Evolutionary conservation across 2,888 invertebrate species (phyloP).

Genomic region (Microctonus brassicae): DNA sequence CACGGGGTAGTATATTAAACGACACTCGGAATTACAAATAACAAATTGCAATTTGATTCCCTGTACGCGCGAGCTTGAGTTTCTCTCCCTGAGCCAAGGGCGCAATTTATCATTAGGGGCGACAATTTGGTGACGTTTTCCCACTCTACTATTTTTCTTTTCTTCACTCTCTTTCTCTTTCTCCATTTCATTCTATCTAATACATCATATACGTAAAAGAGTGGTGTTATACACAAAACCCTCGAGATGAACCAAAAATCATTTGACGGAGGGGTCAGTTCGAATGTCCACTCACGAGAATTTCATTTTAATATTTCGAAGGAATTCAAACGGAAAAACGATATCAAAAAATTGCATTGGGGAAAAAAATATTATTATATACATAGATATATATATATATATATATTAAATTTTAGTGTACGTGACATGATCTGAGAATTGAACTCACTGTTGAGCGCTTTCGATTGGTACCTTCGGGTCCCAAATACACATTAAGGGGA

Average conservation of each 20-base stretch:
- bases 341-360: not conserved
- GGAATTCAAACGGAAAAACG: slow-evolving; percentile 34
- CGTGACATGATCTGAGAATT: slow-evolving; percentile 31
- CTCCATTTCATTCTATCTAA: slow-evolving; percentile 6
- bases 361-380: not conserved
- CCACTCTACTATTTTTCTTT: slow-evolving; percentile 33
- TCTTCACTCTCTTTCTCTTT: slow-evolving; percentile 17
- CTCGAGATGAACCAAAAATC: slow-evolving; percentile 38
- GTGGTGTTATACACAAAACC: slow-evolving; percentile 29
- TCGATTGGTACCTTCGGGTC: slow-evolving; percentile 43
- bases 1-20: slow-evolving; percentile 66
- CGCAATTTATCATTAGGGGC: slow-evolving; percentile 69
- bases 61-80: slow-evolving; percentile 47
- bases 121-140: slow-evolving; percentile 67
- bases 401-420: not conserved
- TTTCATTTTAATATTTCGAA: slow-evolving; percentile 34
- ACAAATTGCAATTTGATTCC: slow-evolving; percentile 71
- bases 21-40: slow-evolving; percentile 71
- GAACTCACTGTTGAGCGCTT: slow-evolving; percentile 1
- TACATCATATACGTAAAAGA: slow-evolving; percentile 34
- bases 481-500: slow-evolving; percentile 48
- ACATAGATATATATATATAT: too few species aligned
- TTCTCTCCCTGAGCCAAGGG: slow-evolving; percentile 57
- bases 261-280: slow-evolving; percentile 37
- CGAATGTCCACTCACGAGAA: slow-evolving; percentile 33